Percentiles rank a stretch among this genome's conserved stretches.
These are phyloP conservation scores for Parnassius smintheus DNA, from an alignment of 2,888 invertebrate genomes.

Conservation along the genomic window DNA sequence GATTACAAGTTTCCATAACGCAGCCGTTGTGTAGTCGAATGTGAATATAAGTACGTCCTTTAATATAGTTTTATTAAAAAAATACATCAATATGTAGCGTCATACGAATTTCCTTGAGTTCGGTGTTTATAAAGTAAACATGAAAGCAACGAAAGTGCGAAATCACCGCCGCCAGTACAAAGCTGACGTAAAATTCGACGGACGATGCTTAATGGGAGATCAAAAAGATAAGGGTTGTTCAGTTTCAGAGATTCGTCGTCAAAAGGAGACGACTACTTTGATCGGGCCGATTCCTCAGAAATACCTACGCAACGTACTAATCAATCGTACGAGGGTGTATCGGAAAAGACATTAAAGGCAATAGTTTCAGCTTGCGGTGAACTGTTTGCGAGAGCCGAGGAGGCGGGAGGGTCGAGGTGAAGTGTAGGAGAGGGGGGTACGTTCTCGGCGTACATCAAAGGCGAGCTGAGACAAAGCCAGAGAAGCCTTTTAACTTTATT, in stretches of 20 bases:
- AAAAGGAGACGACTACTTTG: constrained; percentile 61
- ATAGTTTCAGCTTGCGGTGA: constrained; percentile 77
- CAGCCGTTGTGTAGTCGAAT: no score
- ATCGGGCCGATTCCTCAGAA: constrained; percentile 66
- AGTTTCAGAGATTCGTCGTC: constrained; percentile 55
- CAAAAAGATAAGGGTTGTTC: constrained; percentile 60
- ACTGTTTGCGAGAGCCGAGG: constrained; percentile 63
- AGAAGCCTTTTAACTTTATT: constrained; percentile 82
- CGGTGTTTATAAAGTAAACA: neutral
- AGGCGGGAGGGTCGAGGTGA: constrained; percentile 38
- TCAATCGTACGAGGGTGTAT: constrained; percentile 66
- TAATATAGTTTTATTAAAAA: no score
- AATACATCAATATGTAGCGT: no score
- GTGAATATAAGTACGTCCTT: no score
- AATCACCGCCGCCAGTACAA: constrained; percentile 7
- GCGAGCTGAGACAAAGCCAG: constrained; percentile 78
- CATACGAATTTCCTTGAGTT: no score
- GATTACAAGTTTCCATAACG: no score
- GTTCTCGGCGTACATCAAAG: constrained; percentile 71
- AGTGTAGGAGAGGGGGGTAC: constrained; percentile 40
- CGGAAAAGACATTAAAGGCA: constrained; percentile 77
- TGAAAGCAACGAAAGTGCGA: constrained; percentile 1
- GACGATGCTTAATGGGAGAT: constrained; percentile 28
- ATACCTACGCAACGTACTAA: constrained; percentile 70
- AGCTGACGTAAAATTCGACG: constrained; percentile 16